These are phyloP conservation scores for Formicarius rufipectus DNA, from an alignment of 2,113 vertebrate genomes.

Conservation along the genomic window DNA sequence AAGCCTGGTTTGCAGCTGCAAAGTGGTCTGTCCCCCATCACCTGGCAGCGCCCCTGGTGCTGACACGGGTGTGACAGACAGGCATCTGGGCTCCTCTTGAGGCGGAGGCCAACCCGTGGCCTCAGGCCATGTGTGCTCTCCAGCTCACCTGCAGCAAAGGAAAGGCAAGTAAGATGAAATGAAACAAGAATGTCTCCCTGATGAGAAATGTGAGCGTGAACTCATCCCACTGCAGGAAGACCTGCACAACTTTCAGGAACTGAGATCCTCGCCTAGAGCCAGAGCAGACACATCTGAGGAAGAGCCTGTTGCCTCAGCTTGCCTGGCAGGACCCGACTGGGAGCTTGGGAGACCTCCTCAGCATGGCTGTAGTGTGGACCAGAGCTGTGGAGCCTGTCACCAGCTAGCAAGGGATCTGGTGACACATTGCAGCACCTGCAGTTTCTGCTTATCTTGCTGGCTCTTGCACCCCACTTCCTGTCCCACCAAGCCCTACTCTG, in stretches of 20 bases:
- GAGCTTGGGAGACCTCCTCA: not conserved
- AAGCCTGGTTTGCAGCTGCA: constrained; percentile 63
- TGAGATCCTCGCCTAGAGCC: fast-evolving
- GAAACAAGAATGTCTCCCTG: not conserved
- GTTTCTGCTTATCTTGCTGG: not conserved
- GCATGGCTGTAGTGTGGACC: not conserved
- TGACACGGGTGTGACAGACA: constrained; percentile 50
- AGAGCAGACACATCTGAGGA: not conserved
- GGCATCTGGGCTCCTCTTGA: not conserved
- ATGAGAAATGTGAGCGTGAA: fast-evolving
- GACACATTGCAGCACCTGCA: not conserved
- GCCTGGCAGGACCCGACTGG: not conserved
- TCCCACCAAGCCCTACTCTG: not conserved
- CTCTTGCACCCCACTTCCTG: not conserved
- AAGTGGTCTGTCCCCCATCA: not conserved
- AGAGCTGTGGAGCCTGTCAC: not conserved
- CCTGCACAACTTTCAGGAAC: not conserved
- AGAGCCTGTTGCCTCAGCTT: not conserved
- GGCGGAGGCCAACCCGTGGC: not conserved
- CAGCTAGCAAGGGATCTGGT: not conserved
- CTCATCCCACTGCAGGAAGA: fast-evolving
- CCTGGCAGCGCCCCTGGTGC: constrained; percentile 37
- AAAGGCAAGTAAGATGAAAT: not conserved
- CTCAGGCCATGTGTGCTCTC: fast-evolving
- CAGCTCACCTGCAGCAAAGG: constrained; percentile 12